Base-by-base conservation (phyloP, 1,140 invertebrate species). In the Rhagoletis zephyria region DNA sequence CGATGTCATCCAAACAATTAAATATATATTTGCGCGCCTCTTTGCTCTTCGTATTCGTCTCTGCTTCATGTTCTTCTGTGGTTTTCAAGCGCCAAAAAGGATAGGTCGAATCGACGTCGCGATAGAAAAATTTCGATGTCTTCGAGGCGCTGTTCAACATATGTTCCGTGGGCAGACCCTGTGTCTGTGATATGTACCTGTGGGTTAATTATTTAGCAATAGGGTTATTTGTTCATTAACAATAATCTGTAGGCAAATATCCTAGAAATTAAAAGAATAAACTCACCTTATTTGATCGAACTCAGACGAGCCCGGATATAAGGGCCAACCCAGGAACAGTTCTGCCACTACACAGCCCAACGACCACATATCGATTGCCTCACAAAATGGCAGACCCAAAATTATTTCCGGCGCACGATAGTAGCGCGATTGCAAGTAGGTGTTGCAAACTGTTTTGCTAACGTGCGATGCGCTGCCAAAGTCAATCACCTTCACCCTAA, bases 331-430 rank as follows among this genome's bases (percentile, higher is more conserved):
- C 19, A 99, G 95, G 94, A 99, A 99, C 85, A 99, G 94, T 93
- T 99, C 99, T 3, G 99, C 99, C 40, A 99, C 99, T 86, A 99
- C 99, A 94, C 99, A 99, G 42, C 99, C 99, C 87, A 99, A 94
- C 0, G 98, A 99, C 99, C 99, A 99, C 98, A 99, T 99, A 94
- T 99, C 99, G 90, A 99, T 99, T 4, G 98, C 98, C 94, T 99
- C 99, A 94, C 98, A 99, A 94, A 99, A 99, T 81, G 98, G 98
- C 89, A 99, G 94, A 88, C 97, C 99, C 77, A 99, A 94, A 92
- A 99, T 98, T 90, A 99, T 99, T 94, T 99, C 99, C 1, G 99
- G 99, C 45, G 99, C 99, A 89, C 99, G 96, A 94, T 99, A 99
- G 93, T 99, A 99, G 92, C 99, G 95, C 89, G 98, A 99, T 94